phyloP scores from a whole-genome alignment of 2,888 invertebrate species.

The Eristalis tenax region DNA sequence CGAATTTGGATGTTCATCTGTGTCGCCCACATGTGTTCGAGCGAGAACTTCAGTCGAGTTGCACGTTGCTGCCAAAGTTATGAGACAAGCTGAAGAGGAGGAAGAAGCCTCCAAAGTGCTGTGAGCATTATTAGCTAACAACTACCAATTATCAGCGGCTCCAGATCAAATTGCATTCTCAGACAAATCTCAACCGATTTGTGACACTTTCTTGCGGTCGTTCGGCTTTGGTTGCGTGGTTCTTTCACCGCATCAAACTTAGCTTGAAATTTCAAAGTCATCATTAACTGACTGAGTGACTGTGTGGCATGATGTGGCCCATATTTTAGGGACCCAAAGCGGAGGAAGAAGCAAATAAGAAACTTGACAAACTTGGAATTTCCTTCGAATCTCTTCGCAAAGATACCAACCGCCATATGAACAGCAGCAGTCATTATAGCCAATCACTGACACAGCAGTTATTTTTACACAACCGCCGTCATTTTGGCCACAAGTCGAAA shows the following conservation, averaged over 20 bases:
- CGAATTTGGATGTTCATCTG: not conserved
- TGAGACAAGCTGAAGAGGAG: too few relatives aligned
- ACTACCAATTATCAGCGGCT: not conserved
- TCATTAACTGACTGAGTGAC: not conserved
- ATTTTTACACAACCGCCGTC: not conserved
- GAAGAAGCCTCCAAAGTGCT: too few relatives aligned
- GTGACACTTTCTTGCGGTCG: constrained; percentile 21
- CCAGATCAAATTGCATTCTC: constrained; percentile 6
- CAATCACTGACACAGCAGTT: not conserved
- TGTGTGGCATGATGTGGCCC: too few relatives aligned
- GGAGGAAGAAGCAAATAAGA: too few relatives aligned
- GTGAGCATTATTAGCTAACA: not conserved
- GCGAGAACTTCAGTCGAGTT: not conserved
- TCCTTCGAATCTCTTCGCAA: not conserved
- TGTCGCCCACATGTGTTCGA: not conserved
- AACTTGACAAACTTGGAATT: not conserved
- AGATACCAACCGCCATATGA: not conserved
- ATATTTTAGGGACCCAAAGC: too few relatives aligned
- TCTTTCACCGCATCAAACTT: not conserved
- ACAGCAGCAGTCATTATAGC: not conserved
- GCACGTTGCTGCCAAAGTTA: too few relatives aligned
- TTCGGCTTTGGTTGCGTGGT: constrained; percentile 12
- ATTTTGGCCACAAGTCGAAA: not conserved
- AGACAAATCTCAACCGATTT: constrained; percentile 6
- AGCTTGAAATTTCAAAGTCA: not conserved